Base-by-base conservation (phyloP, 1,140 invertebrate genomes). In the Doryteuthis pealeii region DNA sequence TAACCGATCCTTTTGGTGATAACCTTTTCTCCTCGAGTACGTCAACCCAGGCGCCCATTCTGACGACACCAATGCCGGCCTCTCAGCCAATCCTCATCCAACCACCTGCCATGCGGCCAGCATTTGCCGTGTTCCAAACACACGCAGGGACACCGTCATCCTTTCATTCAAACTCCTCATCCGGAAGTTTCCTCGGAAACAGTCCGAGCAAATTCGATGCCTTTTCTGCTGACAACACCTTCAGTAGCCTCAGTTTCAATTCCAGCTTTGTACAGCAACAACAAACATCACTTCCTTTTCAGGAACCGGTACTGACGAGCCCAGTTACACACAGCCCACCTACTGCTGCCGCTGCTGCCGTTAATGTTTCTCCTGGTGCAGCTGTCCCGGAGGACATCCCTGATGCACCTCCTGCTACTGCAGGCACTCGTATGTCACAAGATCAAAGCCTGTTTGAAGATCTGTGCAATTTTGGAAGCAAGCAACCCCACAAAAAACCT, bases 1-100 rank as follows among this genome's bases (percentile, higher is more conserved):
- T 72, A 0, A 71, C 26, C 35, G 81, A 82, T 68, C 80, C 81
- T 30, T 82, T 82, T 77, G 78, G 76, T 40, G 75, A 74, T 74
- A 78, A 82, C 32, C 81, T 78, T 18, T 82, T 82, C 70, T 35
- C 45, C 26, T 35, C 70, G 22, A 28, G 10, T 62, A 28, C 26
- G 18, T 5, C 54, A n/a, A 28, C 54, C 10, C 54, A 62, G 18
- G 10, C 6, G 0, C 18, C 54, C 54, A 40, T 40, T 3, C 10
- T 2, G 22, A 22, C 18, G 26, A 22, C 18, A 62, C 54, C 54
- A 5, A n/a, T 62, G 1, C 1, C 54, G 6, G 54, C 18, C 54
- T 62, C 54, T 62, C 18, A 22, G 0, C 68, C 68, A 70, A 12
- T 70, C 33, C 14, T 26, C 10, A 33, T 32, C 0, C 32, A 33